A percentile compares a stretch with the other conserved stretches of the same genome.
These are phyloP conservation scores for Micrasema longulum DNA, from an alignment of 1,140 invertebrate genomes.

Conservation along the genomic window DNA sequence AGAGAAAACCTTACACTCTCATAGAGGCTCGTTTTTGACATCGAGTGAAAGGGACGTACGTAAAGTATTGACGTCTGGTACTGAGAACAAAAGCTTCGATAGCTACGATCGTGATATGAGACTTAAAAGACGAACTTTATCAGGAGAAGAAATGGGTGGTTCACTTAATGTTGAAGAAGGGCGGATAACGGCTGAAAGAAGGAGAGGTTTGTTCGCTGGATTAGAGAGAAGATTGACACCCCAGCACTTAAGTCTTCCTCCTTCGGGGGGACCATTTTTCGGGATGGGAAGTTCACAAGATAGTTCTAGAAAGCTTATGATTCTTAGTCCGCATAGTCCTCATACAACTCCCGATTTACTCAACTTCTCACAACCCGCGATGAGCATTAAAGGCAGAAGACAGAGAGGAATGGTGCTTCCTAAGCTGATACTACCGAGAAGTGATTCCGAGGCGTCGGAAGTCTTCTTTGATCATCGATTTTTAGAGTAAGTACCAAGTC, in stretches of 20 bases:
- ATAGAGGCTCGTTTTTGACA: slow-evolving; percentile 70
- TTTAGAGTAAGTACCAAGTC: slow-evolving; percentile 71
- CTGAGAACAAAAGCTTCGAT: slow-evolving; percentile 71
- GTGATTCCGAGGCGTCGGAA: slow-evolving; percentile 75
- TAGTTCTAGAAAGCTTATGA: slow-evolving; percentile 74
- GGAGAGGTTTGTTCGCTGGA: slow-evolving; percentile 75
- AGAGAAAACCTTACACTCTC: slow-evolving; percentile 62
- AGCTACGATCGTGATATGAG: slow-evolving; percentile 70
- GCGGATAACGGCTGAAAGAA: slow-evolving; percentile 70
- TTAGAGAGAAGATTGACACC: slow-evolving; percentile 71
- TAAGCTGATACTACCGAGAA: slow-evolving; percentile 78
- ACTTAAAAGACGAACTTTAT: slow-evolving; percentile 71
- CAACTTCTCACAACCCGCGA: slow-evolving; percentile 68
- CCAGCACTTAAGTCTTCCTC: slow-evolving; percentile 77
- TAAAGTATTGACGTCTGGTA: slow-evolving; percentile 62
- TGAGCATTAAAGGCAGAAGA: slow-evolving; percentile 74
- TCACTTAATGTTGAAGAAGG: slow-evolving; percentile 57
- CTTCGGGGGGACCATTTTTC: slow-evolving; percentile 70
- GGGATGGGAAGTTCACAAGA: slow-evolving; percentile 66
- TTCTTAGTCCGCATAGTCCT: slow-evolving; percentile 81
- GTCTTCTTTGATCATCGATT: slow-evolving; percentile 72
- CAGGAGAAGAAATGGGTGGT: slow-evolving; percentile 69
- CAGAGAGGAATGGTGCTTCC: slow-evolving; percentile 81
- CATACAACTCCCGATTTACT: slow-evolving; percentile 71
- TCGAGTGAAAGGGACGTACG: slow-evolving; percentile 75